Conservation (phyloP, 1,140 invertebrate species). For the Cydia strobilella region DNA sequence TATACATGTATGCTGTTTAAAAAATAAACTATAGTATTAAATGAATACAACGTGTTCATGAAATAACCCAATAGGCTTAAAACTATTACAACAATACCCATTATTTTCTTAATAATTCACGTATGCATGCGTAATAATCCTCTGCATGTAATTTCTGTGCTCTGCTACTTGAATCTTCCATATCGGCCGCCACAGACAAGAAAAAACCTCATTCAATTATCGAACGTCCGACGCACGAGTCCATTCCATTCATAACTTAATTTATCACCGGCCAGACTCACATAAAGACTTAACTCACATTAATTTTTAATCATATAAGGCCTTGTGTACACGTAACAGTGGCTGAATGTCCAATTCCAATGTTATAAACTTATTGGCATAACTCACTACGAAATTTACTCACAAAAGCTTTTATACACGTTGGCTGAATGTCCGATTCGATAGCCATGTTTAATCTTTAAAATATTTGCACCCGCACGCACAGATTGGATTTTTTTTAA, state of each 20-base stretch:
- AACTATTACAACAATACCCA: too few relatives aligned
- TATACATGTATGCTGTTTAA: too few relatives aligned
- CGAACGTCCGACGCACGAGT: conserved; percentile 21
- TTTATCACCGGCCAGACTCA: conserved; percentile 22
- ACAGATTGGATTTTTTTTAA: conserved; percentile 13
- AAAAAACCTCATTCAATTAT: conserved; percentile 24
- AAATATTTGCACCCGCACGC: conserved; percentile 25
- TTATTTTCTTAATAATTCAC: too few relatives aligned
- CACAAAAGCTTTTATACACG: neutral
- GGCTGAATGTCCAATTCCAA: conserved; percentile 14
- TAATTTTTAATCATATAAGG: neutral
- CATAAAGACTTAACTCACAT: neutral
- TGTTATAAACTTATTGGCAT: neutral
- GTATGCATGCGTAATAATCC: too few relatives aligned
- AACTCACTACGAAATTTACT: neutral
- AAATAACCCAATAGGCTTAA: too few relatives aligned
- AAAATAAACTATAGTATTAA: too few relatives aligned
- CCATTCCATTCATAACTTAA: conserved; percentile 20
- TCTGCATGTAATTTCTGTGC: too few relatives aligned
- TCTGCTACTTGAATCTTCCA: neutral
- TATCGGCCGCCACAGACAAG: neutral
- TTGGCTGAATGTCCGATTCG: conserved; percentile 6
- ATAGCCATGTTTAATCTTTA: conserved; percentile 18
- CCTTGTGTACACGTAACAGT: neutral
- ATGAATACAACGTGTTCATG: too few relatives aligned